Conservation (phyloP, 2,113 vertebrate genomes). For the Urocitellus parryii region DNA sequence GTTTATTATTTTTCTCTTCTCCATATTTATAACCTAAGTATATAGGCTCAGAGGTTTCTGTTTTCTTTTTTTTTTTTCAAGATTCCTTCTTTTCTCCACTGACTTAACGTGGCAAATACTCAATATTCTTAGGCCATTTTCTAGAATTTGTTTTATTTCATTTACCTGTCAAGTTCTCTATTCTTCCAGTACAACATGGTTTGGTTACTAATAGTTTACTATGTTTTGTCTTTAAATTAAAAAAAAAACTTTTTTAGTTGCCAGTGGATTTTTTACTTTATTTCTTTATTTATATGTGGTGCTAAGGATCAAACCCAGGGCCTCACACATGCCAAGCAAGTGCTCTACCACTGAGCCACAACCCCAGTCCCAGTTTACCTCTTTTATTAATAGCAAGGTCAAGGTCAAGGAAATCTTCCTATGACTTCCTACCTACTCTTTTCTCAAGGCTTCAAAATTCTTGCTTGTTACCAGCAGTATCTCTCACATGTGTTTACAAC, state of each 20-base stretch:
- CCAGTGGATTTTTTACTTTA: no score
- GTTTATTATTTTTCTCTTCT: neutral
- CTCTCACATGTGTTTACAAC: neutral
- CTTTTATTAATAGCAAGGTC: no score
- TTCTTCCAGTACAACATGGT: neutral
- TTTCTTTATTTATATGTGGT: no score
- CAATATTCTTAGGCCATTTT: neutral
- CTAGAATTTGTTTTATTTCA: neutral
- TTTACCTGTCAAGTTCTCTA: neutral
- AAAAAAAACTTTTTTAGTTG: no score
- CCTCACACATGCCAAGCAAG: no score
- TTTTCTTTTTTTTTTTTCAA: neutral
- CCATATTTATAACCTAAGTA: neutral
- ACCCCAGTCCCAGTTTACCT: no score
- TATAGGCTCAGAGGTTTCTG: neutral
- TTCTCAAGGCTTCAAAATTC: neutral
- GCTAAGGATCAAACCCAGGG: no score
- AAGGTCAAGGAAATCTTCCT: neutral
- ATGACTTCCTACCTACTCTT: neutral
- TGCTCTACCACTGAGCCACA: no score
- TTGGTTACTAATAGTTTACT: neutral
- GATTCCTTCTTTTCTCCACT: neutral
- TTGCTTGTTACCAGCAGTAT: conserved; percentile 19
- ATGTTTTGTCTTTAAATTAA: neutral
- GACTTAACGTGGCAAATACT: conserved; percentile 32